Percentiles rank a stretch among this genome's conserved stretches.
Evolutionary conservation across 2,113 vertebrate species (phyloP).

Genomic region (Neotragus moschatus): DNA sequence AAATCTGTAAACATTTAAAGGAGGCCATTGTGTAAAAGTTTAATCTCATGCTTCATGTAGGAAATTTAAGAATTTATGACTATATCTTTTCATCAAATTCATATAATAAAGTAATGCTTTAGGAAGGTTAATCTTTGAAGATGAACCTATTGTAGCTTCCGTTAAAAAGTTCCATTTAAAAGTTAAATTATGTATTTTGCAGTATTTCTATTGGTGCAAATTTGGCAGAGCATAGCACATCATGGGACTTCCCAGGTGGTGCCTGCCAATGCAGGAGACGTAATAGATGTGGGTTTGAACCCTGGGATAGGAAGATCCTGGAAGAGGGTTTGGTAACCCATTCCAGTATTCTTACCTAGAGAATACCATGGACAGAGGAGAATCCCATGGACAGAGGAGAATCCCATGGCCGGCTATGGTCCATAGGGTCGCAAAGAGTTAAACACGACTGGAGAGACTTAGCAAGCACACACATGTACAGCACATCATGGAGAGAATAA

Average conservation of each 20-base stretch:
- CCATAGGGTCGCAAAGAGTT: neutral
- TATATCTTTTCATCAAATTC: neutral
- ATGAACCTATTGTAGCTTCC: neutral
- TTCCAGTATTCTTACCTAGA: neutral
- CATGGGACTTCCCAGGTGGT: neutral
- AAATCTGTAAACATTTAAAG: neutral
- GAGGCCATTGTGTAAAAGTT: neutral
- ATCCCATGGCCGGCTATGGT: neutral
- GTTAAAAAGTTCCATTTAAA: neutral
- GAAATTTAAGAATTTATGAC: neutral
- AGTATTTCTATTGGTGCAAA: neutral
- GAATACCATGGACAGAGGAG: neutral
- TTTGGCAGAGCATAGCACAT: neutral
- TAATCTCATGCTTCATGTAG: neutral
- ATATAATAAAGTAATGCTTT: neutral
- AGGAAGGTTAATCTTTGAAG: neutral
- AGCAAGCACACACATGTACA: neutral
- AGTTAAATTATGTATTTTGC: neutral
- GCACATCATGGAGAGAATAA: neutral
- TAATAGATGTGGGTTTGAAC: neutral
- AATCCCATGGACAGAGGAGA: neutral
- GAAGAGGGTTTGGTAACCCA: neutral
- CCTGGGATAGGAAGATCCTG: neutral
- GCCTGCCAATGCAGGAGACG: neutral
- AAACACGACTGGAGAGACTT: neutral